phyloP scores from a whole-genome alignment of 2,113 vertebrate species.

The Aldabrachelys gigantea region DNA sequence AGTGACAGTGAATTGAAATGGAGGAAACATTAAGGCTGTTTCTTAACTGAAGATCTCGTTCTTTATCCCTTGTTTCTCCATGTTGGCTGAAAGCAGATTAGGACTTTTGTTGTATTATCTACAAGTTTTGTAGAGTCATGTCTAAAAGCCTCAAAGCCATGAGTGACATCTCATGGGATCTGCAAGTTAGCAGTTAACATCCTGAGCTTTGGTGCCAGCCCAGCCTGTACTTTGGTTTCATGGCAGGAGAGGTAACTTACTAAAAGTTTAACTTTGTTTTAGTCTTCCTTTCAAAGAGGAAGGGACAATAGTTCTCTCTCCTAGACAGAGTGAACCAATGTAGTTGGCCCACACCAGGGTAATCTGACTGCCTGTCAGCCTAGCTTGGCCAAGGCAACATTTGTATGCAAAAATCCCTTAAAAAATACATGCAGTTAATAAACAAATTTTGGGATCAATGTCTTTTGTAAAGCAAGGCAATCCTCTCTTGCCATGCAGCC shows the following conservation, averaged over 20 bases:
- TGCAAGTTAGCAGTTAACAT: background rate
- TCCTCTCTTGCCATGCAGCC: background rate
- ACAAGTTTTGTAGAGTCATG: background rate
- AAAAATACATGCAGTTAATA: background rate
- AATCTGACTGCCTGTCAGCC: background rate
- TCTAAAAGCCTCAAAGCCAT: background rate
- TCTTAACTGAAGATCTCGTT: background rate
- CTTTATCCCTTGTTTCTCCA: background rate
- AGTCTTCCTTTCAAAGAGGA: background rate
- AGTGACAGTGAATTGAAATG: background rate
- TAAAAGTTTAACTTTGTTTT: background rate
- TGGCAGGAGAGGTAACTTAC: background rate
- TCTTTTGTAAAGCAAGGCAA: background rate
- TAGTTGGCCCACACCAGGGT: background rate
- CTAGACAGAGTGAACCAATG: background rate
- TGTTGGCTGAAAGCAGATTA: background rate
- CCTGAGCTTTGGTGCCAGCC: background rate
- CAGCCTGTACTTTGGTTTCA: background rate
- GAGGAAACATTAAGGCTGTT: background rate
- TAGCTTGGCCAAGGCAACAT: fast-evolving
- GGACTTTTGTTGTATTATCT: background rate
- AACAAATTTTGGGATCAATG: background rate
- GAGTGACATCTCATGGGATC: background rate
- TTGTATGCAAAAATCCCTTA: background rate
- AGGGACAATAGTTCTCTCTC: background rate